phyloP scores from a whole-genome alignment of 1,140 invertebrate species.

The Drosophila nigrodunni region DNA sequence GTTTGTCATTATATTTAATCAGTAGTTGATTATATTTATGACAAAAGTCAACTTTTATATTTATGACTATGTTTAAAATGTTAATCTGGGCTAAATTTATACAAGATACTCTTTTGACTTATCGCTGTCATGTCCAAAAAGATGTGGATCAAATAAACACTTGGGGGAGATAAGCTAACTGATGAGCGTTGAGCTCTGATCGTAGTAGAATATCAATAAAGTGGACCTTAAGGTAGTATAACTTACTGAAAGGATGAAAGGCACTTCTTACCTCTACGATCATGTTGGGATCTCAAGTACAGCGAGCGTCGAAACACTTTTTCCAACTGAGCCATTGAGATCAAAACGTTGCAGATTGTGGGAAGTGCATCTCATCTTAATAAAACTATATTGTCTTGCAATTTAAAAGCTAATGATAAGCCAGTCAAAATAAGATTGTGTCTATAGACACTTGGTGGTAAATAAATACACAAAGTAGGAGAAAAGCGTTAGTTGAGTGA shows the following conservation, averaged over 20 bases:
- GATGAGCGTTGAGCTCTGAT: neutral
- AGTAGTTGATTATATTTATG: too few relatives aligned
- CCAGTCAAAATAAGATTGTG: neutral
- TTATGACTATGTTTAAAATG: too few relatives aligned
- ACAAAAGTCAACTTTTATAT: too few relatives aligned
- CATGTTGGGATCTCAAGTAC: neutral
- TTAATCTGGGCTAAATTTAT: too few relatives aligned
- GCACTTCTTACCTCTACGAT: neutral
- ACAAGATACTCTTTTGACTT: too few relatives aligned
- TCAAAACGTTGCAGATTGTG: neutral
- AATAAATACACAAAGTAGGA: neutral
- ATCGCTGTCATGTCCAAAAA: too few relatives aligned
- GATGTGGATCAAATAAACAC: neutral
- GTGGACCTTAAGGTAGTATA: too few relatives aligned
- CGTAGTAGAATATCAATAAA: too few relatives aligned
- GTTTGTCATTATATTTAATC: neutral
- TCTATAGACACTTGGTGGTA: slow-evolving; percentile 1
- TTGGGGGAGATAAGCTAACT: neutral
- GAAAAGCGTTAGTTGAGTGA: too few relatives aligned
- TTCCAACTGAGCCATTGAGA: slow-evolving; percentile 5
- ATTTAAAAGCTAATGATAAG: slow-evolving; percentile 19
- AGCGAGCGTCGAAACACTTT: neutral
- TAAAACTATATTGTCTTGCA: neutral
- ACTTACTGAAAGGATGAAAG: too few relatives aligned
- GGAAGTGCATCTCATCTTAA: slow-evolving; percentile 1